A percentile compares a stretch with the other conserved stretches of the same genome.
phyloP scores from a whole-genome alignment of 2,797 vertebrate genomes.

The Melanotaenia pygmaea region DNA sequence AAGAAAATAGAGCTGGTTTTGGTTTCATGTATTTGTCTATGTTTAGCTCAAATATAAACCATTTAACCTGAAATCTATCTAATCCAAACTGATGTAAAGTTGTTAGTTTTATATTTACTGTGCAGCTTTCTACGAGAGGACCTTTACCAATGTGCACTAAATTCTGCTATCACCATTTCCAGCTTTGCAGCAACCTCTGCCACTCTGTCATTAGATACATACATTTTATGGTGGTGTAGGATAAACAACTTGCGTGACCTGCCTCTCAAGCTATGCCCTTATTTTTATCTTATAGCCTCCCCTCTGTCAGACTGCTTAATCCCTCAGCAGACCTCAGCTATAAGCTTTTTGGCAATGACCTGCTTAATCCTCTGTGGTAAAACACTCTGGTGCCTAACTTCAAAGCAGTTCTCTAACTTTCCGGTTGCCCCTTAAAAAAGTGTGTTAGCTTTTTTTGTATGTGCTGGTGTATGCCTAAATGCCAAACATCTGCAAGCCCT shows the following conservation, averaged over 20 bases:
- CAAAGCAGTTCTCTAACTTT: constrained; percentile 74
- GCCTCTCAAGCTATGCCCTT: constrained; percentile 31
- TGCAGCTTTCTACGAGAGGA: not conserved
- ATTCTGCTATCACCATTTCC: not conserved
- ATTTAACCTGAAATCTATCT: not conserved
- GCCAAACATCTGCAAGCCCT: not conserved
- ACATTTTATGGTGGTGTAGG: constrained; percentile 5
- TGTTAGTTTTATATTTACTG: not conserved
- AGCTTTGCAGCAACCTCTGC: not conserved
- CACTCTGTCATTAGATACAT: not conserved
- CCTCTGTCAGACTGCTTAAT: constrained; percentile 76
- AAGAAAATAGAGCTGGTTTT: not conserved
- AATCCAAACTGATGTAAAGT: not conserved
- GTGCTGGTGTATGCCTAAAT: constrained; percentile 20
- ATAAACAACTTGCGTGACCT: constrained; percentile 22
- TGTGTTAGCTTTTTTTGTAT: constrained; percentile 41
- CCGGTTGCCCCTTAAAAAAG: constrained; percentile 54
- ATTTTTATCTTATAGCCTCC: constrained; percentile 42
- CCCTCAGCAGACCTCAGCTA: constrained; percentile 67
- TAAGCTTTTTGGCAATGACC: constrained; percentile 81
- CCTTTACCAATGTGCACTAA: not conserved
- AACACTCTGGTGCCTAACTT: constrained; percentile 74
- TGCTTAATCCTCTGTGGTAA: constrained; percentile 77
- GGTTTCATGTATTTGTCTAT: not conserved
- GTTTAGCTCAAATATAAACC: not conserved